These are phyloP conservation scores for Synchiropus splendidus DNA, from an alignment of 2,113 vertebrate genomes.

Conservation along the genomic window DNA sequence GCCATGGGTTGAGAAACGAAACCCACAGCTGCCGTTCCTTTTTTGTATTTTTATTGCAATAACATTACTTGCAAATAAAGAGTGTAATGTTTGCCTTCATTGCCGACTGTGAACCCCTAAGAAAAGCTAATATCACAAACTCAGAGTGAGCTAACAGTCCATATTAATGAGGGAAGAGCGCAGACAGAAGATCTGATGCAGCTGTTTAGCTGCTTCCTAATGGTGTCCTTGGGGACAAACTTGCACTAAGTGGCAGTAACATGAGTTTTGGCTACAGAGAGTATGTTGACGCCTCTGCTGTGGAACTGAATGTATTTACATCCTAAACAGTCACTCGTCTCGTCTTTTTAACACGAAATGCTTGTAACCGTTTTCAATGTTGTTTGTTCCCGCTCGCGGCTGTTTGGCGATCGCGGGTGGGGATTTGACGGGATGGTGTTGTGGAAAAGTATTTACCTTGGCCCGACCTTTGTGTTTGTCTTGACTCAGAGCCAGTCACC, in stretches of 20 bases:
- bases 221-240: slow-evolving; percentile 42
- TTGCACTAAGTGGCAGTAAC: slow-evolving; percentile 40
- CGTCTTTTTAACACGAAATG: slow-evolving; percentile 32
- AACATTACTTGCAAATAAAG: not conserved
- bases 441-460: not conserved
- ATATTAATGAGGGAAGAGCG: slow-evolving; percentile 49
- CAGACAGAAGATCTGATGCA: slow-evolving; percentile 41
- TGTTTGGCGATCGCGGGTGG: slow-evolving; percentile 1
- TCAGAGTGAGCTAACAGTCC: slow-evolving; percentile 37
- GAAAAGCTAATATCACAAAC: slow-evolving; percentile 27
- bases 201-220: slow-evolving; percentile 52
- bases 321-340: slow-evolving; percentile 38
- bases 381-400: too few relatives aligned
- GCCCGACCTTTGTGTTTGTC: slow-evolving; percentile 15
- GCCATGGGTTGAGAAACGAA: too few relatives aligned
- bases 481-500: slow-evolving; percentile 80
- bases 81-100: slow-evolving; percentile 4
- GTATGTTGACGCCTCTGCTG: slow-evolving; percentile 13
- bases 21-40: not conserved
- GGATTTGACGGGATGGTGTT: slow-evolving; percentile 15
- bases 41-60: slow-evolving; percentile 13
- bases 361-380: slow-evolving; percentile 32
- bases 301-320: slow-evolving; percentile 46
- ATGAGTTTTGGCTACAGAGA: slow-evolving; percentile 31
- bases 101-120: slow-evolving; percentile 46